Base-by-base conservation (phyloP, 1,140 invertebrate species). In the Drosophila pandora region DNA sequence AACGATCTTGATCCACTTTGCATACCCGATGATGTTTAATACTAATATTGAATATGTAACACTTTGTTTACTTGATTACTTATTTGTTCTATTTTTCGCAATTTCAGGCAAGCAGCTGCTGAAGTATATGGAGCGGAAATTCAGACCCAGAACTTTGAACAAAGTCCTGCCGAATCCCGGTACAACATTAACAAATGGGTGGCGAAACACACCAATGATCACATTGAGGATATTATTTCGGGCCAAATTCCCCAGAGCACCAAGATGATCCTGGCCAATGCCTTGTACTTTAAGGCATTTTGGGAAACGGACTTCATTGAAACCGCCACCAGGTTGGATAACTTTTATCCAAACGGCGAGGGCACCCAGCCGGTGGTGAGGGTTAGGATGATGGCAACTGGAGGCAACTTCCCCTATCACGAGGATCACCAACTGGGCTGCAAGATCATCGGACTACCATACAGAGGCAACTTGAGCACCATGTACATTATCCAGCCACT, bases 231-330 rank as follows among this genome's bases (percentile, higher is more conserved):
- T 25, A 93, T 97, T 12, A 68, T 96, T 0, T 45, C 78, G 2
- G 79, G 92, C 1, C 64, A 81, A 2, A 94, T 94, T 2, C 70
- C 91, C 3, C 69, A 92, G 0, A 56, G 73, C 0, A 96, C 95
- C 0, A 93, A 92, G 22, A 90, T 96, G 10, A 93, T 96, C 13
- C 87, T 97, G n/a, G 93, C 95, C 7, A 96, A 95, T 73, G 95
- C 95, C 0, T 90, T 97, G 4, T 97, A 97, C 67, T 97, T 97
- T 58, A 96, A 95, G 76, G 96, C 94, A 10, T 93, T 94, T 50
- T 97, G 96, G 96, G 93, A 95, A 34, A 92, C 93, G n/a, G 93
- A 94, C 47, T 97, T 97, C 75, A 91, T 94, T 6, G 74, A 85
- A 0, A 85, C 90, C 2, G 73, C 95, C 0, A 93, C 91, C 60